Evolutionary conservation across 2,888 invertebrate species (phyloP).

Genomic region (Trichopria drosophilae): DNA sequence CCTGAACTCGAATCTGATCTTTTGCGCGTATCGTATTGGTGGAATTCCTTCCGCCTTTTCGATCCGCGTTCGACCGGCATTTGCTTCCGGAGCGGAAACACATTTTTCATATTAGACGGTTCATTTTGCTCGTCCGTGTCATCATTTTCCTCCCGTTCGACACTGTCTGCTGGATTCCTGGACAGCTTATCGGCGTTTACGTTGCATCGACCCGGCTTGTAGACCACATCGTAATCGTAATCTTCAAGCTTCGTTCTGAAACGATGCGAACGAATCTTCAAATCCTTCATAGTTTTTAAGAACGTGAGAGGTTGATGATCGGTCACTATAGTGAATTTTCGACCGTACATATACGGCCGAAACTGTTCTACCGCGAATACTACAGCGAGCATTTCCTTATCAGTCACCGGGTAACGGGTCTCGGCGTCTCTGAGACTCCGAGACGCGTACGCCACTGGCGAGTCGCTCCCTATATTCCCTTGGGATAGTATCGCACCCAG

Average conservation of each 20-base stretch:
- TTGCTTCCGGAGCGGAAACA: too few relatives aligned
- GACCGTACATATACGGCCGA: slow-evolving; percentile 38
- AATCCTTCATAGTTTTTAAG: slow-evolving; percentile 40
- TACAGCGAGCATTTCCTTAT: slow-evolving; percentile 28
- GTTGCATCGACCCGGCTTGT: slow-evolving; percentile 43
- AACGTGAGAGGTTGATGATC: slow-evolving; percentile 38
- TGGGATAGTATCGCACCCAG: slow-evolving; percentile 41
- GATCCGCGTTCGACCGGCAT: too few relatives aligned
- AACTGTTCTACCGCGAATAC: slow-evolving; percentile 36
- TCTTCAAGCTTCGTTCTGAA: slow-evolving; percentile 44
- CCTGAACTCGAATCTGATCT: too few relatives aligned
- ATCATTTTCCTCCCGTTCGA: too few relatives aligned
- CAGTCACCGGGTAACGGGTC: slow-evolving; percentile 17
- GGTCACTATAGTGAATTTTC: slow-evolving; percentile 36
- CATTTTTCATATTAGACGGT: too few relatives aligned
- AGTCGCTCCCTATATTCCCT: slow-evolving; percentile 25
- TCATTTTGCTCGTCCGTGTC: too few relatives aligned
- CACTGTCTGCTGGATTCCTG: slow-evolving; percentile 20
- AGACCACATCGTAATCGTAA: slow-evolving; percentile 44
- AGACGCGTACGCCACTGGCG: slow-evolving; percentile 28
- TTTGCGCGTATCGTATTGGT: too few relatives aligned
- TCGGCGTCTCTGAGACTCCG: slow-evolving; percentile 30
- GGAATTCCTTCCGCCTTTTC: too few relatives aligned
- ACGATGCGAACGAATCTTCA: slow-evolving; percentile 38
- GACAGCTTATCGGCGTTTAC: slow-evolving; percentile 44